Evolutionary conservation across 2,888 invertebrate species (phyloP), one percentile per base, ranked within the genome.

Genomic region (Belgica antarctica): DNA sequence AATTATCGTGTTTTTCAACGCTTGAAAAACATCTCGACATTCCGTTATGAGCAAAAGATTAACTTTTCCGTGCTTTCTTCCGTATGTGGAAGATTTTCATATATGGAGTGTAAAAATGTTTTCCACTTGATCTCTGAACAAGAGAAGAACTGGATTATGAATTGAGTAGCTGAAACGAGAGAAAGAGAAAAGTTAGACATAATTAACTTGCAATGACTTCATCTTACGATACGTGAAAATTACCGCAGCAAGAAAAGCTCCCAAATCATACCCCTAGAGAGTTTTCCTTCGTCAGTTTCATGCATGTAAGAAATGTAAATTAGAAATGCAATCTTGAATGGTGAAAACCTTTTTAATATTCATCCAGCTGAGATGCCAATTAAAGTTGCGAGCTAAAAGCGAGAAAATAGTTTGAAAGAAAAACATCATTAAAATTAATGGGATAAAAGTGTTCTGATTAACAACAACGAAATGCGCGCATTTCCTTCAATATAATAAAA

Each of bases 351-450:
- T 52, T 52, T 52, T 52, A 52, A 52, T 52, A 19, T 22, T 52
- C 22, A 22, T 52, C 52, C 19, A 24, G 22, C 19, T 52, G 52
- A 52, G 66, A 66, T 41, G 66, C 52, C 66, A 66, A 66, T 66
- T 66, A 66, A 66, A 66, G 47, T 47, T 47, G 36, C 2, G 41
- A 41, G 10, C 2, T 15, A 41, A 46, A 3, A 52, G 52, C 8
- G 52, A 52, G 22, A 17, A 22, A 52, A 17, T 52, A 52, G 22
- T 52, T n/a, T 52, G 52, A 52, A 28, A 62, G 31, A 34, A 68
- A 68, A 68, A 68, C 66, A 66, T 66, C 66, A 66, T 66, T 66
- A 66, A 66, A 52, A 66, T 66, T 66, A 66, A 66, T 66, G 66
- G 63, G 27, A 52, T 17, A 15, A 66, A 52, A 63, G 63, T 63